phyloP scores from a whole-genome alignment of 2,113 vertebrate genomes.

The Columba livia region DNA sequence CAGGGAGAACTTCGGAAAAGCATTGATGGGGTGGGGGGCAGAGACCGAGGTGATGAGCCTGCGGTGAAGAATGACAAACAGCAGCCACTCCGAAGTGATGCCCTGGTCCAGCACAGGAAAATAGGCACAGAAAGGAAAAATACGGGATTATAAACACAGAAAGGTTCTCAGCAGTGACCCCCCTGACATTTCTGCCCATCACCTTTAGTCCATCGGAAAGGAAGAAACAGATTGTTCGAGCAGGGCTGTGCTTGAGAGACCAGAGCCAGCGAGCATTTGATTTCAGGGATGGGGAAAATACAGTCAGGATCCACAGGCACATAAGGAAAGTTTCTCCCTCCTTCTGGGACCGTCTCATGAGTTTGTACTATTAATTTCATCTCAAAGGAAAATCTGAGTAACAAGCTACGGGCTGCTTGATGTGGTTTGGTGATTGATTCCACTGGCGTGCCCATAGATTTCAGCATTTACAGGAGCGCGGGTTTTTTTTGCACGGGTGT shows the following conservation, averaged over 20 bases:
- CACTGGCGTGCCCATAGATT: neutral
- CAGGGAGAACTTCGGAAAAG: neutral
- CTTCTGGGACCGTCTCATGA: neutral
- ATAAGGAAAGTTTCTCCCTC: neutral
- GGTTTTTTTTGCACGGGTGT: neutral
- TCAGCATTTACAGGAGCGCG: neutral
- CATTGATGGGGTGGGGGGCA: neutral
- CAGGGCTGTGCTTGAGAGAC: neutral
- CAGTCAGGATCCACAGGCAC: accelerated
- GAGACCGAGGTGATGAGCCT: neutral
- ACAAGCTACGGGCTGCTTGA: neutral
- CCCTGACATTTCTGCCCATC: neutral
- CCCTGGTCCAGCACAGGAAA: neutral
- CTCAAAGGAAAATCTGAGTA: neutral
- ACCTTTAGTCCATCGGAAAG: neutral
- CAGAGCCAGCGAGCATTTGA: neutral
- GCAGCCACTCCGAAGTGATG: neutral
- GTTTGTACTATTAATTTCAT: neutral
- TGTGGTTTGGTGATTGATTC: neutral
- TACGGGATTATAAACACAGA: neutral
- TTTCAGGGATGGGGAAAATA: neutral
- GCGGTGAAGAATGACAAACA: neutral
- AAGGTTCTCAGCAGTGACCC: neutral
- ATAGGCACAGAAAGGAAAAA: neutral
- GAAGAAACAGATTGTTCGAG: accelerated